Base-by-base conservation (phyloP, 2,888 invertebrate species). In the Ctena decussata region DNA sequence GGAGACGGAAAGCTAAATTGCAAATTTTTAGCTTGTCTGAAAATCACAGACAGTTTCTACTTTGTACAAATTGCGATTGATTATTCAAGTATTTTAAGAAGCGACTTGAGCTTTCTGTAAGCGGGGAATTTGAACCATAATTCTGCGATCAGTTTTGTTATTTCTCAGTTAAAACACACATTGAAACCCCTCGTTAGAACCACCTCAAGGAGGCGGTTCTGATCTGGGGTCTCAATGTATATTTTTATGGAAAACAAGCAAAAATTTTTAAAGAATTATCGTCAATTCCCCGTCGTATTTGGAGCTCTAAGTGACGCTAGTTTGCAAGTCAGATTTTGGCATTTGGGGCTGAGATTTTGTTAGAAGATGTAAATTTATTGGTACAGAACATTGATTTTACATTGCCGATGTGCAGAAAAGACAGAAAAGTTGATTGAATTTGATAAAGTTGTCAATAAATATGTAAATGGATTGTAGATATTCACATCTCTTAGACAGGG, bases 261-360 rank as follows among this genome's bases (percentile, higher is more conserved):
- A n/a, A n/a, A n/a, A n/a, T n/a, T n/a, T n/a, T n/a, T n/a, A n/a
- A n/a, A n/a, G n/a, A n/a, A n/a, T n/a, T n/a, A n/a, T n/a, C n/a
- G n/a, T n/a, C n/a, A n/a, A n/a, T n/a, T n/a, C n/a, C n/a, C n/a
- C n/a, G n/a, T n/a, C n/a, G n/a, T n/a, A n/a, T n/a, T n/a, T n/a
- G n/a, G n/a, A n/a, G n/a, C n/a, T n/a, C n/a, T n/a, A n/a, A n/a
- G 11, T 60, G 60, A 18, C 27, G 6, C 46, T 87, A 39, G 74
- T 87, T 87, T 87, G 87, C 87, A 85, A 87, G 84, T 87, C 82
- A 85, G 80, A 87, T 87, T n/a, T 87, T 77, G 82, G 80, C 78
- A 77, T 80, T 75, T 53, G 27, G 72, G 79, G 60, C 69, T 74
- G 65, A 60, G 6, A 6, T 46, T 44, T 41, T 46, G 53, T 65